These are phyloP conservation scores for Podabrus alpinus DNA, from an alignment of 2,888 invertebrate genomes.

Conservation along the genomic window DNA sequence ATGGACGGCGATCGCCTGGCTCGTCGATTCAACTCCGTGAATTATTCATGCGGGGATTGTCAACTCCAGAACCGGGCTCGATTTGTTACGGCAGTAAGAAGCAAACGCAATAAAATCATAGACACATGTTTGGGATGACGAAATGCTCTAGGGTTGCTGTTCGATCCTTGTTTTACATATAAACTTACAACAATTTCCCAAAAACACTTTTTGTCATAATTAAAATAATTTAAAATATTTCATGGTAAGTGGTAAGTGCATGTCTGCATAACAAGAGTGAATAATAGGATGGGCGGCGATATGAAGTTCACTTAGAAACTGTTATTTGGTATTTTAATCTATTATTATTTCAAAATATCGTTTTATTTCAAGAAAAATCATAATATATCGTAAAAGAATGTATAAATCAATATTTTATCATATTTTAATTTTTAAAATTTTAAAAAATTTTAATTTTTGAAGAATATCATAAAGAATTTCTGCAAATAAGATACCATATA, in stretches of 20 bases:
- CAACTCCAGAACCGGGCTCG: constrained; percentile 43
- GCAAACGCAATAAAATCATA: constrained; percentile 42
- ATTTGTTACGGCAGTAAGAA: constrained; percentile 41
- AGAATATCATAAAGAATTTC: too few relatives aligned
- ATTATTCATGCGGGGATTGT: constrained; percentile 46
- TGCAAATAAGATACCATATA: too few relatives aligned
- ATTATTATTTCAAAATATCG: too few relatives aligned
- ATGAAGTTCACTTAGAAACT: neutral
- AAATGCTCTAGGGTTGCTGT: constrained; percentile 28
- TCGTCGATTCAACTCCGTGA: constrained; percentile 42
- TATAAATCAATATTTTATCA: too few relatives aligned
- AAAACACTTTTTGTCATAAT: neutral
- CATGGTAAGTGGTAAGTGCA: too few relatives aligned
- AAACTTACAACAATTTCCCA: neutral
- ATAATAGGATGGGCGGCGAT: neutral
- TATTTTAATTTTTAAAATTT: too few relatives aligned
- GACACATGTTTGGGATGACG: constrained; percentile 43
- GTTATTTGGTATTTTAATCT: too few relatives aligned
- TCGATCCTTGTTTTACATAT: neutral
- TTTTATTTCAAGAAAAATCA: too few relatives aligned
- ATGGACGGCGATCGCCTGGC: constrained; percentile 50
- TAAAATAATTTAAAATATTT: neutral
- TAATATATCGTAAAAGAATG: too few relatives aligned
- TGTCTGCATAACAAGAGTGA: too few relatives aligned
- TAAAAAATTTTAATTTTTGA: too few relatives aligned